Conservation (phyloP, 1,140 invertebrate species). For the Drosophila murphyi region DNA sequence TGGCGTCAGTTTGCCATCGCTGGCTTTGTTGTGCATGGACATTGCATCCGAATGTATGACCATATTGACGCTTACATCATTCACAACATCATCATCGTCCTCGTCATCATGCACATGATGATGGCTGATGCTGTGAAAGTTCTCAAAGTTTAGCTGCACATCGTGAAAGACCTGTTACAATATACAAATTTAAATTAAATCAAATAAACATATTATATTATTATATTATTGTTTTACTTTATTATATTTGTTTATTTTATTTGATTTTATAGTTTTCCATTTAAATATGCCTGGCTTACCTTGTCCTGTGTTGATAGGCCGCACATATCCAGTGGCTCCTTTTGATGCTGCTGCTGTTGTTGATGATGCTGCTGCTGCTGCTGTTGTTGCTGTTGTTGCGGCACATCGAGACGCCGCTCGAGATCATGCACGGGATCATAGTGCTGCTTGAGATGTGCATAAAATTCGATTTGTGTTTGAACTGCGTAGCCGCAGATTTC, state of each 20-base stretch:
- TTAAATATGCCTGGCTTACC: constrained; percentile 13
- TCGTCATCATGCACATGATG: constrained; percentile 53
- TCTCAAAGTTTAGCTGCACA: constrained; percentile 75
- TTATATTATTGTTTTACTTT: no score
- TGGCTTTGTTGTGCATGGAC: constrained; percentile 23
- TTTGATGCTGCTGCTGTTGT: constrained; percentile 41
- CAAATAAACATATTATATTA: no score
- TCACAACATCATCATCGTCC: constrained; percentile 52
- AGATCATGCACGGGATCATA: constrained; percentile 87
- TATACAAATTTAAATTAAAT: no score
- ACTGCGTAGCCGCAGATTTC: constrained; percentile 88
- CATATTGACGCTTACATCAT: constrained; percentile 66
- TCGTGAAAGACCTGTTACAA: constrained; percentile 78
- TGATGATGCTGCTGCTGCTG: constrained; percentile 41
- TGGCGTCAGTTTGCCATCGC: constrained; percentile 44
- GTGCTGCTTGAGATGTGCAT: constrained; percentile 90
- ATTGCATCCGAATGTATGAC: constrained; percentile 56
- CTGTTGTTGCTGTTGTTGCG: constrained; percentile 29
- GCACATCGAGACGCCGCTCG: constrained; percentile 51
- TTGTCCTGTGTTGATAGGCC: constrained; percentile 61
- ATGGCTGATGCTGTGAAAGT: constrained; percentile 64
- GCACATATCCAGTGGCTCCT: constrained; percentile 68
- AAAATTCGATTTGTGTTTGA: constrained; percentile 89
- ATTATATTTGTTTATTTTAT: no score
- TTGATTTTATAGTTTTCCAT: no score